Evolutionary conservation across 1,140 invertebrate species (phyloP).

Genomic region (Hypothenemus hampei): DNA sequence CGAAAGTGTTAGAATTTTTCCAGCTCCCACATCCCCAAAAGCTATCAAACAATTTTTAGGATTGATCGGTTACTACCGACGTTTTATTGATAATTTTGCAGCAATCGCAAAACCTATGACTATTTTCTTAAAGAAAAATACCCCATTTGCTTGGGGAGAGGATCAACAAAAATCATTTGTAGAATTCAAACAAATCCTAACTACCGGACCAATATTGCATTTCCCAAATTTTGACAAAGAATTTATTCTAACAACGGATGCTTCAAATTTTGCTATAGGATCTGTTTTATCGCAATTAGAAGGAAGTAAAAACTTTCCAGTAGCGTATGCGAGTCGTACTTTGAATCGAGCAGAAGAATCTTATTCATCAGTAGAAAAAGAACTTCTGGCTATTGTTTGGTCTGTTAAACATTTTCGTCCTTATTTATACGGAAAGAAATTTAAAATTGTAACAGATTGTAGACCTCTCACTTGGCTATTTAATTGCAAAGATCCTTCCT

Average conservation of each 20-base stretch:
- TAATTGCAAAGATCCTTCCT: conserved; percentile 44
- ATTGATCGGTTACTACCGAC: conserved; percentile 25
- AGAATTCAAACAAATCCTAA: conserved; percentile 12
- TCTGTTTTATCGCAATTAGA: conserved; percentile 16
- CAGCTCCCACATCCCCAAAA: conserved; percentile 27
- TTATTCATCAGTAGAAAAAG: conserved; percentile 7
- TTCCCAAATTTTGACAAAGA: conserved; percentile 41
- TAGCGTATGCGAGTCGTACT: conserved; percentile 16
- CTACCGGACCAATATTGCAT: conserved; percentile 3
- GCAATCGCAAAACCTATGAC: conserved; percentile 32
- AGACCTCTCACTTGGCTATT: conserved; percentile 37
- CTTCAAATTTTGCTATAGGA: conserved; percentile 12
- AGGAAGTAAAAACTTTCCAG: not conserved
- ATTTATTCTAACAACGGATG: conserved; percentile 42
- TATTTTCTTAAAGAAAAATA: not conserved
- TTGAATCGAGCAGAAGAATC: conserved; percentile 11
- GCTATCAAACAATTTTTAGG: conserved; percentile 39
- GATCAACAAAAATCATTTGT: conserved; percentile 9
- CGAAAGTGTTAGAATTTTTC: conserved; percentile 38
- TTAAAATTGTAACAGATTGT: conserved; percentile 30
- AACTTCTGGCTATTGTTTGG: conserved; percentile 35
- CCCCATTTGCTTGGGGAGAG: not conserved
- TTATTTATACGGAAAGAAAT: conserved; percentile 31
- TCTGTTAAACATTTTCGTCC: conserved; percentile 24
- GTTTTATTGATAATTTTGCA: conserved; percentile 35